These are phyloP conservation scores for Limnephilus auricula DNA, from an alignment of 2,888 invertebrate genomes.

Conservation along the genomic window DNA sequence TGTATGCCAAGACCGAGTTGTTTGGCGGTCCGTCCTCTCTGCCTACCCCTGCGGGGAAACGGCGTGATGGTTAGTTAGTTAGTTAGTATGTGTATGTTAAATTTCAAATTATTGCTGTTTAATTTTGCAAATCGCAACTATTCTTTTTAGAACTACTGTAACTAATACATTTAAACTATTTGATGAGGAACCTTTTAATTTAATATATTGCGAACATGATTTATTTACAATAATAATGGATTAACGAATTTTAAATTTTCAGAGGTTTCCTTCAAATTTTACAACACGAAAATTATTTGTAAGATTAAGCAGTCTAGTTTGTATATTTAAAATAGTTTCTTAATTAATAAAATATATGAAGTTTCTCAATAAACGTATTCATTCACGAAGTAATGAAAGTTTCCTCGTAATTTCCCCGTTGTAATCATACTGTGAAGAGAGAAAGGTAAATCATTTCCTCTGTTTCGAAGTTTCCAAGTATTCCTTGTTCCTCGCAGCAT, in stretches of 20 bases:
- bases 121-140: no score
- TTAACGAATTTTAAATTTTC: neutral
- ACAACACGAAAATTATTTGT: neutral
- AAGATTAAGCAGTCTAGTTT: conserved; percentile 12
- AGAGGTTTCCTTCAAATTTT: neutral
- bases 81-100: no score
- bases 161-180: no score
- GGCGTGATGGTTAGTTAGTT: no score
- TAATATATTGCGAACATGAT: no score
- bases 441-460: conserved; percentile 3
- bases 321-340: neutral
- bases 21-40: no score
- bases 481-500: neutral
- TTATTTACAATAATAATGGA: neutral
- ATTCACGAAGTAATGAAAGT: conserved; percentile 20
- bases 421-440: conserved; percentile 5
- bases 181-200: no score
- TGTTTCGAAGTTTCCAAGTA: conserved; percentile 13
- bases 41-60: no score
- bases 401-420: neutral
- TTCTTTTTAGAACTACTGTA: no score
- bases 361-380: conserved; percentile 40
- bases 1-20: no score
- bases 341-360: conserved; percentile 13
- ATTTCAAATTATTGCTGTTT: no score